Percentiles rank a stretch among this genome's conserved stretches.
phyloP scores from a whole-genome alignment of 2,888 invertebrate species.

The Sinhomidia bicolor region DNA sequence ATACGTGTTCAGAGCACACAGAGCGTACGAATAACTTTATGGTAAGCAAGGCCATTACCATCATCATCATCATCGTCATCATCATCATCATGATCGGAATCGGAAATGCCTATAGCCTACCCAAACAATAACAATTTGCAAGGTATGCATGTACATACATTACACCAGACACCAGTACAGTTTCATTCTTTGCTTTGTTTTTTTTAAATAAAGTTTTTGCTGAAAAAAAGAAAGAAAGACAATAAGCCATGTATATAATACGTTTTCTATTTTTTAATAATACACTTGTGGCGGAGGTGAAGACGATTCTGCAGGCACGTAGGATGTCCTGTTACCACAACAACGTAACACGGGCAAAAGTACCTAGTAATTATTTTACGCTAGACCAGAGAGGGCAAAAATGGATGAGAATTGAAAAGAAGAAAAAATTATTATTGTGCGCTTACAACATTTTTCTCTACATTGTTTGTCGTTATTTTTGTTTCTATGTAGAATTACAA shows the following conservation, averaged over 20 bases:
- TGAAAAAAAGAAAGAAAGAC: no score
- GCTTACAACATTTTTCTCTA: not conserved
- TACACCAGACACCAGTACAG: not conserved
- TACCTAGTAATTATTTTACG: slow-evolving; percentile 9
- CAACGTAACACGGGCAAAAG: not conserved
- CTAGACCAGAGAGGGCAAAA: slow-evolving; percentile 1
- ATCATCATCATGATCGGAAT: not conserved
- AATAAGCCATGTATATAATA: not conserved
- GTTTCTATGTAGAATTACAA: no score
- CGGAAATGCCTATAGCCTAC: not conserved
- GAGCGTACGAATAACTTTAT: no score
- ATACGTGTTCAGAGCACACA: not conserved
- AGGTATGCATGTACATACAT: not conserved
- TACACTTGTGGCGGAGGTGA: not conserved
- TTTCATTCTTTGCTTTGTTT: not conserved
- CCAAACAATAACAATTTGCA: no score
- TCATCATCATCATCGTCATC: not conserved
- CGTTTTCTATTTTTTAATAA: slow-evolving; percentile 5
- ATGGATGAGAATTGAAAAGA: not conserved
- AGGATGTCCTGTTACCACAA: slow-evolving; percentile 21
- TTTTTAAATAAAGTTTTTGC: not conserved
- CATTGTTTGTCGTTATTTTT: not conserved
- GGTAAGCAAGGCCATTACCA: not conserved
- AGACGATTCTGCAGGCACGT: not conserved
- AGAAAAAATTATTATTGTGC: not conserved